Conservation (phyloP, 2,888 invertebrate species). For the Aphodius sticticus region DNA sequence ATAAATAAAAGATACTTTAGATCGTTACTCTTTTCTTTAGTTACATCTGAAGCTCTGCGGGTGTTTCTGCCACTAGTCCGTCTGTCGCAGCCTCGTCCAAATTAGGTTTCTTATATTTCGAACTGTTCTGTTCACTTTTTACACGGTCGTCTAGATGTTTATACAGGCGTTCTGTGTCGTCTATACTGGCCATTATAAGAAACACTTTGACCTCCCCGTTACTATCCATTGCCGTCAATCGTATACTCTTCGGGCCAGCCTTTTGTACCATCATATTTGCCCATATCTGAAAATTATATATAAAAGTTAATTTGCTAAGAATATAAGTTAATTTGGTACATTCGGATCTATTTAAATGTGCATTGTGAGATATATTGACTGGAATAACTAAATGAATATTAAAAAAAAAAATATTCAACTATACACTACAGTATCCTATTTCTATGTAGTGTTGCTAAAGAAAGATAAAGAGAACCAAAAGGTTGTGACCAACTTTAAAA, state of each 20-base stretch:
- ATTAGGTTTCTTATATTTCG: slow-evolving; percentile 44
- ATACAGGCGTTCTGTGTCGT: slow-evolving; percentile 73
- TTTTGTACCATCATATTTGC: slow-evolving; percentile 90
- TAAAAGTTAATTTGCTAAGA: background rate
- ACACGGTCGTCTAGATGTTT: slow-evolving; percentile 69
- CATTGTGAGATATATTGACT: too few species aligned
- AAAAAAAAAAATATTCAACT: too few species aligned
- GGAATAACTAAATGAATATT: too few species aligned
- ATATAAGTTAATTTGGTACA: too few species aligned
- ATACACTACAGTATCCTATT: too few species aligned
- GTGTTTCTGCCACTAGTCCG: background rate
- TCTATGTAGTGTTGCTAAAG: too few species aligned
- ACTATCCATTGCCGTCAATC: slow-evolving; percentile 87
- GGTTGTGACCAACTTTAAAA: too few species aligned
- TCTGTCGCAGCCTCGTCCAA: background rate
- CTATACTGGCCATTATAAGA: slow-evolving; percentile 79
- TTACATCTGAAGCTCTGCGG: slow-evolving; percentile 24
- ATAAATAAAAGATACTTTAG: slow-evolving; percentile 31
- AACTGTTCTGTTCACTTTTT: slow-evolving; percentile 57
- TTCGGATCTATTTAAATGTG: too few species aligned
- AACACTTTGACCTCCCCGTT: slow-evolving; percentile 86
- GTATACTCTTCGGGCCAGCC: slow-evolving; percentile 85
- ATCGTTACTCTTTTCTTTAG: slow-evolving; percentile 16
- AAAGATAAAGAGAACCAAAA: too few species aligned
- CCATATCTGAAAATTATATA: slow-evolving; percentile 70